Evolutionary conservation across 2,113 vertebrate species (phyloP).

Genomic region (Gobio gobio): DNA sequence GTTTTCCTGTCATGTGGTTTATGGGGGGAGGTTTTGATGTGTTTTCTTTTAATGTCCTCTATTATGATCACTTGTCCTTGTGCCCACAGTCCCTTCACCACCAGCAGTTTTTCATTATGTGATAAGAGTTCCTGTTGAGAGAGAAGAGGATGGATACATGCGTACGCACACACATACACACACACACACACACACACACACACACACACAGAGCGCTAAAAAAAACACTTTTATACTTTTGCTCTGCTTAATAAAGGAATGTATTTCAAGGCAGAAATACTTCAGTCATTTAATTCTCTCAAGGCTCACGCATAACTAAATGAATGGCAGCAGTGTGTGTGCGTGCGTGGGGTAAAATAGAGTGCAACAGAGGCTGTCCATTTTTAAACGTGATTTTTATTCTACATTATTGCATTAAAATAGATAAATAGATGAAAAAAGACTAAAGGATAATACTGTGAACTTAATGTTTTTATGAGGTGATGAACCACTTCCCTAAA

Average conservation of each 20-base stretch:
- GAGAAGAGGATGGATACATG: conserved; percentile 35
- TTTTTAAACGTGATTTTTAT: no score
- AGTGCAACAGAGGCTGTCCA: no score
- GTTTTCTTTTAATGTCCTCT: conserved; percentile 38
- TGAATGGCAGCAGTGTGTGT: background rate
- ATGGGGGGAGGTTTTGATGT: background rate
- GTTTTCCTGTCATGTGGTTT: background rate
- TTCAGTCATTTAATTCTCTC: background rate
- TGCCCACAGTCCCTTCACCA: conserved; percentile 22
- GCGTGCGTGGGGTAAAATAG: no score
- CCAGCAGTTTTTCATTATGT: conserved; percentile 60
- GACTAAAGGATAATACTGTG: no score
- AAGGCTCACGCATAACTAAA: background rate
- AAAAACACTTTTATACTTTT: background rate
- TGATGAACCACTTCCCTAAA: no score
- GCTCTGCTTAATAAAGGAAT: conserved; percentile 5
- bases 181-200: conserved; percentile 17
- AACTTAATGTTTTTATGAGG: no score
- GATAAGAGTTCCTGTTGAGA: conserved; percentile 63
- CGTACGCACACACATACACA: background rate
- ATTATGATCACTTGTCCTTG: conserved; percentile 51
- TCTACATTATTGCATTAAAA: no score
- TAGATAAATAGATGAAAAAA: no score
- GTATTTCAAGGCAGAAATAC: conserved; percentile 2
- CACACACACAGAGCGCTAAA: conserved; percentile 2